Evolutionary conservation across 2,113 vertebrate genomes (phyloP), one percentile per base, ranked within the genome.

Genomic region (Pseudonaja textilis): DNA sequence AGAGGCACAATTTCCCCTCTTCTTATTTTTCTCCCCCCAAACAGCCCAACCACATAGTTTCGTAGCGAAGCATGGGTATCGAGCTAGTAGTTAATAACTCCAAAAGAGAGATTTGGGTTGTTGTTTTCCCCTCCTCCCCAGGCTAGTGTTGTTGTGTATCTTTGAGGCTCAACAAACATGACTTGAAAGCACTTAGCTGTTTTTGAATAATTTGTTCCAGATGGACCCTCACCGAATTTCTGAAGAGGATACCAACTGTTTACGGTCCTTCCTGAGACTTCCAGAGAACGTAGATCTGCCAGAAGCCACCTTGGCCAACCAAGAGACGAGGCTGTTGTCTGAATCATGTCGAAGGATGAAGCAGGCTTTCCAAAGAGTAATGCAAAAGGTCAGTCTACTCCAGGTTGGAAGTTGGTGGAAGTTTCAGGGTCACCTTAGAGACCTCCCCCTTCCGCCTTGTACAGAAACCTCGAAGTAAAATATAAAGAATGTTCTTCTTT

Each of bases 181-280:
- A 47, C 55, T 87, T 59, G 45, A 91, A 85, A 85, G 23, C 25
- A 88, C n/a, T 0, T 42, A 47, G 26, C 12, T 39, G 14, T 93
- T 23, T 61, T 96, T 91, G 4, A 74, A 42, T 45, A 54, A 10
- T 89, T 91, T 95, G 3, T 95, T 96, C 94, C 94, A 98, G 98
- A 98, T 98, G 98, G 98, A 98, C 89, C 97, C 97, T 94, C 97
- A 97, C 45, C 97, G 97, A 95, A 96, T 98, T 96, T 98, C 97
- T 55, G 97, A 98, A 95, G 97, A 98, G 52, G 96, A 98, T 0
- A 95, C 96, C 45, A 96, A 96, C 87, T 98, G 98, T 95, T 97
- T 98, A 92, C 97, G 96, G 89, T 97, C 97, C 86, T 97, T 98
- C 94, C 96, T 98, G 95, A 97, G 96, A 91, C 96, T 97, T 55